phyloP scores from a whole-genome alignment of 2,113 vertebrate species.

The Dolichotis patagonum region DNA sequence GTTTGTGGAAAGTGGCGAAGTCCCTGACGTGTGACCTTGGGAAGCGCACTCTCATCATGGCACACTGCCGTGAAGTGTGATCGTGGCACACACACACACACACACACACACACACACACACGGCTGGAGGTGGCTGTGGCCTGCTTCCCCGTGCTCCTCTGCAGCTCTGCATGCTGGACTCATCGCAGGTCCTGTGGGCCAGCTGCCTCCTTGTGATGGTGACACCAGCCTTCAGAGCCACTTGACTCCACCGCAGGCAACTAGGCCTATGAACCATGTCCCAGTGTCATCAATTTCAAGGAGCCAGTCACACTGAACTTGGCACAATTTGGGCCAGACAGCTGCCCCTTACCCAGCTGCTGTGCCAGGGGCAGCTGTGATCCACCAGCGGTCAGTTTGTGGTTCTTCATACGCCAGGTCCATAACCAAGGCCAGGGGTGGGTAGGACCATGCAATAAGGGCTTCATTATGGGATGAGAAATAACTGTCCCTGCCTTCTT shows the following conservation, averaged over 20 bases:
- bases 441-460: background rate
- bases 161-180: background rate
- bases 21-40: background rate
- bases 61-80: too few species aligned
- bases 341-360: background rate
- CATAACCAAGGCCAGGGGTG: background rate
- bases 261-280: background rate
- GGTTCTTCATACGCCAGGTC: background rate
- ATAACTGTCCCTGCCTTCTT: background rate
- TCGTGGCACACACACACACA: background rate
- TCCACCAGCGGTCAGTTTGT: background rate
- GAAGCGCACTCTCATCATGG: background rate
- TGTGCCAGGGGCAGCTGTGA: background rate
- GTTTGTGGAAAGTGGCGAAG: too few species aligned
- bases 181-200: background rate
- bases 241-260: background rate
- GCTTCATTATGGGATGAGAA: background rate
- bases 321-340: background rate
- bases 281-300: background rate
- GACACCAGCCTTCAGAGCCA: background rate
- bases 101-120: too few species aligned
- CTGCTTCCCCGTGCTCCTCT: too few species aligned
- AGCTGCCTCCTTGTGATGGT: background rate
- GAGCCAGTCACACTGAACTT: accelerated
- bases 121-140: background rate